Conservation (phyloP, 2,888 invertebrate genomes). For the Ceriagrion tenellum region DNA sequence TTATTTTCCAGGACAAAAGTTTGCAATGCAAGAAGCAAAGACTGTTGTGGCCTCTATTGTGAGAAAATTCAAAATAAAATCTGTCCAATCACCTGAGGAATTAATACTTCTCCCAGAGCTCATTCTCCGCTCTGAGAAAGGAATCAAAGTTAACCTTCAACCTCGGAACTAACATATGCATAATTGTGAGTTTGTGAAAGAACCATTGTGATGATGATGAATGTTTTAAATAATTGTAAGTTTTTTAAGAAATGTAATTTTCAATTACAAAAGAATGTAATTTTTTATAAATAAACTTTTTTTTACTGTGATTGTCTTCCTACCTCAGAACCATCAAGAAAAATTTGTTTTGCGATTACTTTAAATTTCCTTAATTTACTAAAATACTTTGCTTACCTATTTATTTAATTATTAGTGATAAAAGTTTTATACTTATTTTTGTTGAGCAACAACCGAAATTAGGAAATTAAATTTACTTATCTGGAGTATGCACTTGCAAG, state of each 20-base stretch:
- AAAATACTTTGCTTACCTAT: too few species aligned
- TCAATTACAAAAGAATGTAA: neutral
- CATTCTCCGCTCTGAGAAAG: slow-evolving; percentile 75
- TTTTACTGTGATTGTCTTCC: too few species aligned
- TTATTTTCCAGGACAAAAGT: slow-evolving; percentile 74
- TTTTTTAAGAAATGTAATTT: neutral
- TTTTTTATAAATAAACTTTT: too few species aligned
- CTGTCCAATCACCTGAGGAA: slow-evolving; percentile 77
- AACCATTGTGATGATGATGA: neutral
- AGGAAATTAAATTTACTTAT: too few species aligned
- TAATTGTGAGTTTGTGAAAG: neutral
- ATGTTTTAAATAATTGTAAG: neutral
- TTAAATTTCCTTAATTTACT: too few species aligned
- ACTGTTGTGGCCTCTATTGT: slow-evolving; percentile 77
- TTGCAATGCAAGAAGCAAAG: slow-evolving; percentile 77
- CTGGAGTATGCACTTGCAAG: too few species aligned
- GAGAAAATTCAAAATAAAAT: slow-evolving; percentile 76
- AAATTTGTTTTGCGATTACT: too few species aligned
- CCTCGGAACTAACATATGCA: neutral
- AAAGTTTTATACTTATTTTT: too few species aligned
- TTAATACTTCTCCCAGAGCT: slow-evolving; percentile 78
- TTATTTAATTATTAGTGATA: too few species aligned
- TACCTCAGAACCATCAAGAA: too few species aligned
- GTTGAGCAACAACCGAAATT: too few species aligned
- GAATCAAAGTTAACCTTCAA: slow-evolving; percentile 36